Conservation (phyloP, 2,113 vertebrate genomes). For the Vanacampus margaritifer region DNA sequence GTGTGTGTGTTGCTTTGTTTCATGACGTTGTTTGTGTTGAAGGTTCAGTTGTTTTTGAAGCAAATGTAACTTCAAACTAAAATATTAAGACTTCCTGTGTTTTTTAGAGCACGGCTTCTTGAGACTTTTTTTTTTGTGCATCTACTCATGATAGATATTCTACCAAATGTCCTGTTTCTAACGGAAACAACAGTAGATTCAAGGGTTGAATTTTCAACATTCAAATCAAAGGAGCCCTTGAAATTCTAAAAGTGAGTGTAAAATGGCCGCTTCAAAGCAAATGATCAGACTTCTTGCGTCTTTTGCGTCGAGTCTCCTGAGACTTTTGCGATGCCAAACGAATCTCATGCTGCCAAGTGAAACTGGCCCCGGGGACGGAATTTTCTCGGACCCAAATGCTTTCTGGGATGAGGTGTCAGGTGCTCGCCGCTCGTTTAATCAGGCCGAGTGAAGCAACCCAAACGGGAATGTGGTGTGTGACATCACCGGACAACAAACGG, state of each 20-base stretch:
- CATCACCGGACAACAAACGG: not conserved
- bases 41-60: not conserved
- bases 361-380: not conserved
- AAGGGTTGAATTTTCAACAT: too few relatives aligned
- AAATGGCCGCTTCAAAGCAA: not conserved
- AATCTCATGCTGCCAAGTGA: not conserved
- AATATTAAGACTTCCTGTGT: too few relatives aligned
- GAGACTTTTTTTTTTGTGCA: too few relatives aligned
- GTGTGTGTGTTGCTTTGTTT: not conserved
- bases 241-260: not conserved
- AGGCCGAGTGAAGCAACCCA: not conserved
- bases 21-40: not conserved
- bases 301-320: not conserved
- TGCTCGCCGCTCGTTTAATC: not conserved
- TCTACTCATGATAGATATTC: too few relatives aligned
- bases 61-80: not conserved
- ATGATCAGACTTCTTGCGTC: not conserved
- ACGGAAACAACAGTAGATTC: too few relatives aligned
- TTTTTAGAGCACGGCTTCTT: too few relatives aligned
- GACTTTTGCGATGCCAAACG: not conserved
- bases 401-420: not conserved
- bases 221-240: not conserved
- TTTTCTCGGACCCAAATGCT: not conserved
- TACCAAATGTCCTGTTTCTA: too few relatives aligned
- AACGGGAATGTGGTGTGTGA: not conserved